Evolutionary conservation across 2,797 vertebrate species (phyloP), one percentile per base, ranked within the genome.

Genomic region (Schizopygopsis pylzovi): DNA sequence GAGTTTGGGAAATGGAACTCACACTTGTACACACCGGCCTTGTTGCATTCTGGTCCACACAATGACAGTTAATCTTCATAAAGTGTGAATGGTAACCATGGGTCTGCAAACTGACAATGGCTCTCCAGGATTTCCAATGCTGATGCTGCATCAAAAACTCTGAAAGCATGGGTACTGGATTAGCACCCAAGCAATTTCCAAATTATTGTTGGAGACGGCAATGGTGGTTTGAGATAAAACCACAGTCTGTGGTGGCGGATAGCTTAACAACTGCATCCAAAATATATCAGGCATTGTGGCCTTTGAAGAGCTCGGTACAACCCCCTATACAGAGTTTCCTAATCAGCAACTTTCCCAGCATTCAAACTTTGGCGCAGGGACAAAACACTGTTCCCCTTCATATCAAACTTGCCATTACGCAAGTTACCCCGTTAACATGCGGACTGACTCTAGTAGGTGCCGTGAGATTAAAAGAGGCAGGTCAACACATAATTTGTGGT

Each of bases 41-140:
- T 33, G 56, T 79, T 83, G 76, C 63, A 86, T 85, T 87, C 65
- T 90, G 91, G 71, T 65, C 22, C 47, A 15, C 90, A 91, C 92
- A 93, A 93, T 92, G 91, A 93, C 92, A 92, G 91, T 94, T 93
- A 92, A 93, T 93, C 93, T 93, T 93, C 56, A 89, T 88, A 90
- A 92, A 91, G 89, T 91, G 90, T 93, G 82, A 93, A 92, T 90
- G 89, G 89, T 91, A 87, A 90, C 86, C 86, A 87, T 68, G 87
- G 85, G 83, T 87, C 87, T 90, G 90, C 85, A 89, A 85, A 81
- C 73, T 76, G 49, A 94, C 91, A 89, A 89, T 82, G 54, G 86
- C 45, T 79, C 83, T 43, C 84, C 7, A 10, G 86, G 87, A 83
- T 86, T 87, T 84, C 80, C 71, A 87, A 83, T 87, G 86, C 79